Evolutionary conservation across 2,888 invertebrate genomes (phyloP).

Genomic region (Enchytraeus crypticus): DNA sequence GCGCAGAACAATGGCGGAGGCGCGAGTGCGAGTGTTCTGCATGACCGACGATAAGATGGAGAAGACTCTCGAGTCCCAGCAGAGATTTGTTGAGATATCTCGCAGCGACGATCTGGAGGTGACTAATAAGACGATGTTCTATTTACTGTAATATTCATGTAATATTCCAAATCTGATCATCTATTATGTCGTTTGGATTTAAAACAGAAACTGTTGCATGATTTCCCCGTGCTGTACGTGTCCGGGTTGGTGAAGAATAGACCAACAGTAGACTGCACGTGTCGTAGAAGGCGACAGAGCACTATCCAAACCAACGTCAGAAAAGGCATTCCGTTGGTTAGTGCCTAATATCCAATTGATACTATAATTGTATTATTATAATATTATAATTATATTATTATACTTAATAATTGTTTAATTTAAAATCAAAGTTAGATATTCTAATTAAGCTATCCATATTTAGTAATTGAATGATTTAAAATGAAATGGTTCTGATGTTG

Average conservation of each 20-base stretch:
- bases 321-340: too few relatives aligned
- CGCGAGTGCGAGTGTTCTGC: conserved; percentile 79
- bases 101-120: conserved; percentile 96
- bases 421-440: background rate
- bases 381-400: background rate
- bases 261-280: too few relatives aligned
- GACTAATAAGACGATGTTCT: too few relatives aligned
- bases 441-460: background rate
- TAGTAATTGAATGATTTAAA: background rate
- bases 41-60: conserved; percentile 99
- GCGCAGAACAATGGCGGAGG: conserved; percentile 55
- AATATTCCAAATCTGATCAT: too few relatives aligned
- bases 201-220: too few relatives aligned
- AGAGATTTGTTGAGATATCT: conserved; percentile 89
- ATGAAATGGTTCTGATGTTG: background rate
- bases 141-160: too few relatives aligned
- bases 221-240: too few relatives aligned
- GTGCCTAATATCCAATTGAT: too few relatives aligned
- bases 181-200: too few relatives aligned
- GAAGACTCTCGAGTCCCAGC: conserved; percentile 65
- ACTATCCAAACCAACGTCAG: too few relatives aligned
- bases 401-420: background rate
- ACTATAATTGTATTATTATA: background rate
- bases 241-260: too few relatives aligned
- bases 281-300: too few relatives aligned